phyloP scores from a whole-genome alignment of 1,140 invertebrate species.

The Tetranychus urticae region DNA sequence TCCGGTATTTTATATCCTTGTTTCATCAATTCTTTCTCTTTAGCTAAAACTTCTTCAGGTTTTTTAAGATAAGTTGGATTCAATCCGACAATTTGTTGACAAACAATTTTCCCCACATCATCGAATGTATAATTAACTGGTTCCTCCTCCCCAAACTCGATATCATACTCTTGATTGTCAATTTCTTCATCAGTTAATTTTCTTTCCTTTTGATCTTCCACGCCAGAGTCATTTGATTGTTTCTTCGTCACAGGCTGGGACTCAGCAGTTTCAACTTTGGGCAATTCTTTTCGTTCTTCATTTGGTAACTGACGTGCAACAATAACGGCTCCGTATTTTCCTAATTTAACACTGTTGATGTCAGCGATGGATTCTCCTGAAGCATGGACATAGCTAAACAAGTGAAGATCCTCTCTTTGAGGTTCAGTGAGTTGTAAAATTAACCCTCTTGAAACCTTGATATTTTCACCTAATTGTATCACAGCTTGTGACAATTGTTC shows the following conservation, averaged over 20 bases:
- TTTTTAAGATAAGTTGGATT: conserved; percentile 41
- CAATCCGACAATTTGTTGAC: conserved; percentile 78
- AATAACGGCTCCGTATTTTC: conserved; percentile 57
- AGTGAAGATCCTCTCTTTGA: neutral
- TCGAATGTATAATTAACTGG: conserved; percentile 16
- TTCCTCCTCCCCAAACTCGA: neutral
- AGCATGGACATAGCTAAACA: conserved; percentile 48
- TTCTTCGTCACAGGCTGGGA: neutral
- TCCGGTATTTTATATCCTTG: neutral
- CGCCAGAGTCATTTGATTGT: neutral
- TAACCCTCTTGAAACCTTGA: conserved; percentile 2
- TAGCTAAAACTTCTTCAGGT: neutral
- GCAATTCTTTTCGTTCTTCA: neutral
- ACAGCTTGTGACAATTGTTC: conserved; percentile 8
- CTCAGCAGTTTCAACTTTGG: neutral
- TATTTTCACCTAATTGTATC: conserved; percentile 5
- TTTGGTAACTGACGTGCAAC: conserved; percentile 28
- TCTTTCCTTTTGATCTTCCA: neutral
- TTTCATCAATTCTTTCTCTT: neutral
- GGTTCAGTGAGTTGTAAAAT: conserved; percentile 8
- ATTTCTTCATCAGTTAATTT: neutral
- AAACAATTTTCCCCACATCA: conserved; percentile 40
- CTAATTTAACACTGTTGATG: conserved; percentile 22
- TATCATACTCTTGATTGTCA: neutral
- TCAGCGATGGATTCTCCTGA: conserved; percentile 21